These are phyloP conservation scores for Sphaerodactylus townsendi DNA, from an alignment of 2,113 vertebrate genomes.

Conservation along the genomic window DNA sequence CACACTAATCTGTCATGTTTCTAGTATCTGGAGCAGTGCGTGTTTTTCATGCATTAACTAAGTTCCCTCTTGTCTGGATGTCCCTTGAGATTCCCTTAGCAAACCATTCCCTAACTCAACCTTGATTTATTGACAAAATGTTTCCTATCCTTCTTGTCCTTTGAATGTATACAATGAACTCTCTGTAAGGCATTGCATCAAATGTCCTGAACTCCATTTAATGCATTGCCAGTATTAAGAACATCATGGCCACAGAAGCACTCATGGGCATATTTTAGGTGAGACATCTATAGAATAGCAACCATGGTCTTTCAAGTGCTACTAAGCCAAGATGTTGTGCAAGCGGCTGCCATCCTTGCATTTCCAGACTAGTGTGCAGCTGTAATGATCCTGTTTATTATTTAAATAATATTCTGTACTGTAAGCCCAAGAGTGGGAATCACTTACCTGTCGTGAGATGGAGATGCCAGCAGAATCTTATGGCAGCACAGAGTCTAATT, in stretches of 20 bases:
- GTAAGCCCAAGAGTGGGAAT: background rate
- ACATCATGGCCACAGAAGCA: background rate
- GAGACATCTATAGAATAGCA: background rate
- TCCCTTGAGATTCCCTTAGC: background rate
- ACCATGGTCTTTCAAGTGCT: background rate
- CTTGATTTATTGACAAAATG: background rate
- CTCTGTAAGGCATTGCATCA: background rate
- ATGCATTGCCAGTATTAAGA: background rate
- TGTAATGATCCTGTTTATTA: background rate
- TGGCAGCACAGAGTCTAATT: background rate
- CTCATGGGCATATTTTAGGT: background rate
- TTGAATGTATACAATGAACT: too few relatives aligned
- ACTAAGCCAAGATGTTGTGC: background rate
- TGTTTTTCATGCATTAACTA: background rate
- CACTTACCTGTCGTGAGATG: conserved; percentile 1
- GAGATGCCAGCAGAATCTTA: background rate
- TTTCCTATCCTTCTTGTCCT: too few relatives aligned
- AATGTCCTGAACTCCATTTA: background rate
- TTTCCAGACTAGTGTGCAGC: background rate
- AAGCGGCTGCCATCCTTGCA: background rate
- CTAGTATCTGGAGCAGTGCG: too few relatives aligned
- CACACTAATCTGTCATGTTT: background rate
- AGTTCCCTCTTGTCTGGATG: background rate
- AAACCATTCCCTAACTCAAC: background rate
- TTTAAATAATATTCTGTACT: too few relatives aligned